These are phyloP conservation scores for Thaumatotibia leucotreta DNA, from an alignment of 1,140 invertebrate genomes.

Conservation along the genomic window DNA sequence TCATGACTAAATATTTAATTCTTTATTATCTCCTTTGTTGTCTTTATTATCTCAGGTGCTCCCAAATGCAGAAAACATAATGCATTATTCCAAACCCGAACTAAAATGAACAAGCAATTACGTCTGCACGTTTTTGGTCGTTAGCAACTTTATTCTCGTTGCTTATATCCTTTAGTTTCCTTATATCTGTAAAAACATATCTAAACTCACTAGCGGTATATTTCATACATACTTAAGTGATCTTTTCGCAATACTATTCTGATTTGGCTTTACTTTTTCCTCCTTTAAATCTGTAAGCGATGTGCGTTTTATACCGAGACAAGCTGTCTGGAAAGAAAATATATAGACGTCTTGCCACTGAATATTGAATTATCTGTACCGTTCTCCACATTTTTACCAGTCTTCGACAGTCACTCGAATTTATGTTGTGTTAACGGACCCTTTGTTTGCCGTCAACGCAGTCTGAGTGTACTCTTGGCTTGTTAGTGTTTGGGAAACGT, in stretches of 20 bases:
- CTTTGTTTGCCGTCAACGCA: constrained; percentile 11
- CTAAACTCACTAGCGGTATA: no score
- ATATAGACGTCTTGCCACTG: not conserved
- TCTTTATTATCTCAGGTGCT: not conserved
- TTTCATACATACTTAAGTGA: no score
- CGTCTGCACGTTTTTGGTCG: not conserved
- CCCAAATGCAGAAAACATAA: not conserved
- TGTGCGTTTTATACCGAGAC: not conserved
- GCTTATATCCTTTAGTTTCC: not conserved
- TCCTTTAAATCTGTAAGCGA: no score
- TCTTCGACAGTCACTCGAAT: not conserved
- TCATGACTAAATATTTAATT: no score
- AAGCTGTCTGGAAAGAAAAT: not conserved
- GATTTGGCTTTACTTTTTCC: no score
- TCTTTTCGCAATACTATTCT: no score
- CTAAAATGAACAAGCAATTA: not conserved
- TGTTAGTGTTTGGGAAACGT: constrained; percentile 32
- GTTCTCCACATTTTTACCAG: not conserved
- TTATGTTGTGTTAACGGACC: not conserved
- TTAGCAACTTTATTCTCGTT: not conserved
- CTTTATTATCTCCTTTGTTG: no score
- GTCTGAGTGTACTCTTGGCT: constrained; percentile 40
- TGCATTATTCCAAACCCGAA: not conserved
- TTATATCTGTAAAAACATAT: no score
- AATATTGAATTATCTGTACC: not conserved